phyloP scores from a whole-genome alignment of 2,797 vertebrate genomes.

The Bufotes viridis region DNA sequence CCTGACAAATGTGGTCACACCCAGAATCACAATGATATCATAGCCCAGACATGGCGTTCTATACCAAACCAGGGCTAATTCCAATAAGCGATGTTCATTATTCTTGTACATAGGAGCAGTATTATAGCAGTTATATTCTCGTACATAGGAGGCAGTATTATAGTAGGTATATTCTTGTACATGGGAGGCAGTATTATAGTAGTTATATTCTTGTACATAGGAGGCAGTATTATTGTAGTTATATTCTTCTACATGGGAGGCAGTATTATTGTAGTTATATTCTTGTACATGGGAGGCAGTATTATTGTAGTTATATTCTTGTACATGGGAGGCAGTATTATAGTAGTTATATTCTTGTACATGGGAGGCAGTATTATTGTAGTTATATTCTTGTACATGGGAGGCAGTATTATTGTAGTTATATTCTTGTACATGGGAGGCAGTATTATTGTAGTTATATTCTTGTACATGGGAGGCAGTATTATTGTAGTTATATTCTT shows the following conservation, averaged over 20 bases:
- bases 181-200: constrained; percentile 2
- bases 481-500: not conserved
- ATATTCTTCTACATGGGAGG: not conserved
- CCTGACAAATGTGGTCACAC: too few species aligned
- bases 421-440: constrained; percentile 17
- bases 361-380: constrained; percentile 2
- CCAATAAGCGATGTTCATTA: not conserved
- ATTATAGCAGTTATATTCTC: not conserved
- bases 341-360: constrained; percentile 1
- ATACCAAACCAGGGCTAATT: too few species aligned
- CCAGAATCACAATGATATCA: too few species aligned
- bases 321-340: not conserved
- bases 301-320: constrained; percentile 3
- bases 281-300: not conserved
- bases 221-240: not conserved
- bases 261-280: constrained; percentile 11
- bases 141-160: constrained; percentile 1
- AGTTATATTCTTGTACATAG: not conserved
- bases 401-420: constrained; percentile 1
- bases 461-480: not conserved
- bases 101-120: not conserved
- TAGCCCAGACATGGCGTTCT: too few species aligned
- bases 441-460: constrained; percentile 8
- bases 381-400: constrained; percentile 4
- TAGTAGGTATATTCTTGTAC: not conserved